Conservation (phyloP, 2,888 invertebrate species). For the Caprella mutica region DNA sequence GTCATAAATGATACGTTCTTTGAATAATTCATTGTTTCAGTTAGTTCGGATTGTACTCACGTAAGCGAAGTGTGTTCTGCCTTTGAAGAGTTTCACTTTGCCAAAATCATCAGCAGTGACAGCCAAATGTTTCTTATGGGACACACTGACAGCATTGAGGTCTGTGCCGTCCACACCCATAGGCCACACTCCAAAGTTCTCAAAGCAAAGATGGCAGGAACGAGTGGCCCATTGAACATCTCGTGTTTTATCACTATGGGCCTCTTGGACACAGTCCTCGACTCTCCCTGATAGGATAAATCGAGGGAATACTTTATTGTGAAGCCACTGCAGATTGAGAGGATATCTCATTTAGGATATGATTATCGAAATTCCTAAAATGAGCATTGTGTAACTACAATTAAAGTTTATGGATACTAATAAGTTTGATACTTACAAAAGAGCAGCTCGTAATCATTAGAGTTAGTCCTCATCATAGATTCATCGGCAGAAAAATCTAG, state of each 20-base stretch:
- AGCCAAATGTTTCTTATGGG: slow-evolving; percentile 54
- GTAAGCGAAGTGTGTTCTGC: slow-evolving; percentile 50
- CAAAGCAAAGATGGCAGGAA: slow-evolving; percentile 66
- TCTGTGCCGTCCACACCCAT: slow-evolving; percentile 73
- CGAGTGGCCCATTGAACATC: slow-evolving; percentile 70
- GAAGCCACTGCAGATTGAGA: no score
- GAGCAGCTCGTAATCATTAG: slow-evolving; percentile 79
- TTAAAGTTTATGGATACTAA: no score
- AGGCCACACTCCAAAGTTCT: slow-evolving; percentile 52
- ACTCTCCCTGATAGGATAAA: slow-evolving; percentile 71
- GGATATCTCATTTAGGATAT: no score
- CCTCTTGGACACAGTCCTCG: slow-evolving; percentile 67
- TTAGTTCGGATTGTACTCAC: background rate
- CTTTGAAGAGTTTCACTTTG: slow-evolving; percentile 72
- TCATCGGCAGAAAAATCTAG: slow-evolving; percentile 79
- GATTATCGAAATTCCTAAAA: no score
- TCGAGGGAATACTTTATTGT: no score
- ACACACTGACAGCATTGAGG: slow-evolving; percentile 59
- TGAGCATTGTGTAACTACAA: no score
- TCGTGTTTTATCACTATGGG: slow-evolving; percentile 54
- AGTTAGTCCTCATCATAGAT: slow-evolving; percentile 64
- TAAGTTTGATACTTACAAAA: slow-evolving; percentile 87
- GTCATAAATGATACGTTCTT: no score
- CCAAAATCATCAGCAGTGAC: slow-evolving; percentile 83
- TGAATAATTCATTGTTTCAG: no score